phyloP scores from a whole-genome alignment of 2,113 vertebrate genomes.

The human (Homo sapiens) region DNA sequence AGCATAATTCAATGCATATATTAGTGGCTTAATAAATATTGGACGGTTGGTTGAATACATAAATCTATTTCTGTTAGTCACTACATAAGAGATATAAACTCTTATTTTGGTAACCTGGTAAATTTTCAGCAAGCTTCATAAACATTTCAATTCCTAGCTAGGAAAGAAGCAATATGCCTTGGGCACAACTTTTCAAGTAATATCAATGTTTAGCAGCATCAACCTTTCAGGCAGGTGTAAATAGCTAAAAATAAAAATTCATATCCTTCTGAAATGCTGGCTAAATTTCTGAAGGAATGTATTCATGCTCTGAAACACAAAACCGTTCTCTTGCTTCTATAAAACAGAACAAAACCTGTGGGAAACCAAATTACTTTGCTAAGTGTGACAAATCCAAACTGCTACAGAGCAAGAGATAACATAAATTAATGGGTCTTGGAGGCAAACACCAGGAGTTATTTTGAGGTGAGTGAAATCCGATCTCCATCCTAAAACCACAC shows the following conservation, averaged over 20 bases:
- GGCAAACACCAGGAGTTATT: constrained; percentile 37
- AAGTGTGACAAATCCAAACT: constrained; percentile 56
- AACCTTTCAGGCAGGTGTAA: constrained; percentile 55
- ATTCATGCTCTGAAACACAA: background rate
- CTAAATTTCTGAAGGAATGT: constrained; percentile 46
- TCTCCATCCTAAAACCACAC: background rate
- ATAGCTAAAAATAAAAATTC: constrained; percentile 74
- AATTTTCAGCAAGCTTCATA: constrained; percentile 54
- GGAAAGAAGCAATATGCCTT: constrained; percentile 52
- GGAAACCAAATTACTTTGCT: constrained; percentile 56
- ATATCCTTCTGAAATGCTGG: constrained; percentile 40
- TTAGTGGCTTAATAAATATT: constrained; percentile 40
- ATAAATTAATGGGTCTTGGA: constrained; percentile 33
- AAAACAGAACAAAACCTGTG: constrained; percentile 51
- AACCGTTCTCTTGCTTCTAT: constrained; percentile 38
- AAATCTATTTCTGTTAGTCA: constrained; percentile 51
- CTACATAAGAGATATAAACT: constrained; percentile 27
- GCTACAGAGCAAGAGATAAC: constrained; percentile 31
- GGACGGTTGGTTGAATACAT: background rate
- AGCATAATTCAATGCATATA: background rate
- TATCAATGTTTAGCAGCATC: constrained; percentile 57
- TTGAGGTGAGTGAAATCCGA: constrained; percentile 29
- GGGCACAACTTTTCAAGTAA: constrained; percentile 64
- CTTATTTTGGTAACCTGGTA: constrained; percentile 36
- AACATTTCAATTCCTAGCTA: constrained; percentile 45